Evolutionary conservation across 2,113 vertebrate species (phyloP).

Genomic region (Pseudorhombus dupliciocellatus): DNA sequence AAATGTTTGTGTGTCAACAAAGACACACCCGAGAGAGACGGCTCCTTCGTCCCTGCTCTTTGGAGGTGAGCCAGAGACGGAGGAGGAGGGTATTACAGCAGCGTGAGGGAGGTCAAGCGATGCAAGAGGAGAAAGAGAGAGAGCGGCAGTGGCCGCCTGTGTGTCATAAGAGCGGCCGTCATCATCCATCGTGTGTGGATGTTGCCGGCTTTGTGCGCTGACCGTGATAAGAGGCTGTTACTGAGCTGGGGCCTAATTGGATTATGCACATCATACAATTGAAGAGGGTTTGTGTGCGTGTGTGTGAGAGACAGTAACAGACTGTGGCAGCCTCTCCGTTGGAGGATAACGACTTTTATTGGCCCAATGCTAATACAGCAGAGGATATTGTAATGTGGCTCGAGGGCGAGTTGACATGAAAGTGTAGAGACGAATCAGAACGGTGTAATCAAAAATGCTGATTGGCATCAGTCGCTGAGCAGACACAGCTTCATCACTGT

Average conservation of each 20-base stretch:
- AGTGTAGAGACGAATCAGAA: conserved; percentile 49
- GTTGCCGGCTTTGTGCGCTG: conserved; percentile 70
- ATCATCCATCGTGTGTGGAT: conserved; percentile 63
- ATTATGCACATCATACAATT: conserved; percentile 78
- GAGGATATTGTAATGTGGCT: conserved; percentile 57
- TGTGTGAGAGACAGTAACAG: neutral
- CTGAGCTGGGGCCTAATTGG: conserved; percentile 74
- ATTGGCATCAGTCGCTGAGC: conserved; percentile 39
- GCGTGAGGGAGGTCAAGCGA: conserved; percentile 65
- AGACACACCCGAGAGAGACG: neutral
- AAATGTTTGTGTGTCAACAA: too few relatives aligned
- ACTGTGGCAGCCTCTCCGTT: conserved; percentile 51
- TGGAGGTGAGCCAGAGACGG: conserved; percentile 41
- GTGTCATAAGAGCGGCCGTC: conserved; percentile 58
- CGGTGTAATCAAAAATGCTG: conserved; percentile 61
- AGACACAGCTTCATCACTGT: conserved; percentile 38
- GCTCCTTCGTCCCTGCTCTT: conserved; percentile 15
- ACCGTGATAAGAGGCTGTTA: conserved; percentile 77
- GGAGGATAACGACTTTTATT: conserved; percentile 71
- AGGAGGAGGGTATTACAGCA: conserved; percentile 35
- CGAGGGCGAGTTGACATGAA: conserved; percentile 50
- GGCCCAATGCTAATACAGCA: conserved; percentile 56
- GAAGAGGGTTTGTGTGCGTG: conserved; percentile 23
- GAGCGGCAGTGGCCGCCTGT: conserved; percentile 16
- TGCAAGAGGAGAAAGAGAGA: conserved; percentile 22